Percentiles rank a stretch among this genome's conserved stretches.
Evolutionary conservation across 2,888 invertebrate genomes (phyloP).

Genomic region (Pachymerium ferrugineum): DNA sequence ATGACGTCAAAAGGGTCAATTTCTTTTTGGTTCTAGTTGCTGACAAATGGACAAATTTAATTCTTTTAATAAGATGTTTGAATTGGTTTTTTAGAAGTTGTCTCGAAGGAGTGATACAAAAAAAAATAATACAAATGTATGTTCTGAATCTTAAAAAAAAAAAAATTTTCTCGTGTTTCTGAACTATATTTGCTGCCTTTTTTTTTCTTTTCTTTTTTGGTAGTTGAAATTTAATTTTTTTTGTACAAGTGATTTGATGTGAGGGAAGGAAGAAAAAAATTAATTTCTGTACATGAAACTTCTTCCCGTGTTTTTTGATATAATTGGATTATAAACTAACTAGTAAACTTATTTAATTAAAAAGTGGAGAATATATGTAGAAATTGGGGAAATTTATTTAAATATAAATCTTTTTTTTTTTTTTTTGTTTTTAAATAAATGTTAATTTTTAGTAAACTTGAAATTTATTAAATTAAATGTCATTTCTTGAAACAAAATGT

Average conservation of each 20-base stretch:
- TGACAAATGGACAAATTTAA: background rate
- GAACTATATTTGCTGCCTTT: background rate
- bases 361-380: background rate
- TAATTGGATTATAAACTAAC: background rate
- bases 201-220: background rate
- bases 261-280: background rate
- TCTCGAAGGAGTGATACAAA: background rate
- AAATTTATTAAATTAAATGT: background rate
- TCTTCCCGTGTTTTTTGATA: background rate
- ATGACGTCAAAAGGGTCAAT: slow-evolving; percentile 20
- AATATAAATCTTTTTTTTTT: background rate
- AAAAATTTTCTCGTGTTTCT: background rate
- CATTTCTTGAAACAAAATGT: background rate
- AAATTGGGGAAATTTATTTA: background rate
- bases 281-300: background rate
- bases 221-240: background rate
- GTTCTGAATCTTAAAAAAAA: background rate
- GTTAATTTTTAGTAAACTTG: background rate
- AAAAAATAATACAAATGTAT: background rate
- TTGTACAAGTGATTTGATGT: background rate
- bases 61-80: background rate
- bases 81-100: no score
- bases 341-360: background rate
- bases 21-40: background rate
- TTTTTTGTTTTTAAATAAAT: background rate